Evolutionary conservation across 2,888 invertebrate genomes (phyloP), one percentile per base, ranked within the genome.

Genomic region (Octodonta nipae): DNA sequence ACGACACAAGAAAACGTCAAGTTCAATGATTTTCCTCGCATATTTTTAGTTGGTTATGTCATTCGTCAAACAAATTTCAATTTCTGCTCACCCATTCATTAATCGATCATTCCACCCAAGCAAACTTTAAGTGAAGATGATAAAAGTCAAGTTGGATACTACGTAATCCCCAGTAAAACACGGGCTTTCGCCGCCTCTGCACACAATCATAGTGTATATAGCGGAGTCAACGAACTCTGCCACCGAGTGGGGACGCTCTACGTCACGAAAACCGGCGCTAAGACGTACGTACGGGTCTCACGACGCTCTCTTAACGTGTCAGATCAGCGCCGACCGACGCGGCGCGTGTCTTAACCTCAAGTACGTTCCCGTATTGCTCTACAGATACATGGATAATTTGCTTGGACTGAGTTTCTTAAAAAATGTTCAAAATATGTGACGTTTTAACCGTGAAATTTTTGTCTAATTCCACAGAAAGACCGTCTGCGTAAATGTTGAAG

Each of bases 351-450:
- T 33, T 28, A 25, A 37, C 34, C 36, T 33, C 30, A 24, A 44
- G 45, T 48, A 49, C 51, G 52, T 56, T 57, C 53, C 54, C 55
- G 49, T 51, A 55, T 54, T 58, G 56, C 52, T 52, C 52, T 55
- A 58, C 55, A 55, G 54, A 58, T 56, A 58, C 56, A 58, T 47
- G 56, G 54, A 57, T 54, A 55, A 59, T 57, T 58, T 53, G 58
- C 55, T 53, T 47, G 52, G 54, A 49, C 52, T 47, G 55, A 52
- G 51, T 58, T 58, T 57, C 54, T 56, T 51, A 58, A 58, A 58
- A 59, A 58, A 58, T 56, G 51, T 54, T 56, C 55, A 53, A 56
- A 58, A 56, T 56, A 51, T 49, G 47, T 45, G 46, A 41, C 47
- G 50, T n/a, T n/a, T n/a, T n/a, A n/a, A n/a, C n/a, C n/a, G n/a